Conservation (phyloP, 2,888 invertebrate genomes). For the Argyresthia goedartella region DNA sequence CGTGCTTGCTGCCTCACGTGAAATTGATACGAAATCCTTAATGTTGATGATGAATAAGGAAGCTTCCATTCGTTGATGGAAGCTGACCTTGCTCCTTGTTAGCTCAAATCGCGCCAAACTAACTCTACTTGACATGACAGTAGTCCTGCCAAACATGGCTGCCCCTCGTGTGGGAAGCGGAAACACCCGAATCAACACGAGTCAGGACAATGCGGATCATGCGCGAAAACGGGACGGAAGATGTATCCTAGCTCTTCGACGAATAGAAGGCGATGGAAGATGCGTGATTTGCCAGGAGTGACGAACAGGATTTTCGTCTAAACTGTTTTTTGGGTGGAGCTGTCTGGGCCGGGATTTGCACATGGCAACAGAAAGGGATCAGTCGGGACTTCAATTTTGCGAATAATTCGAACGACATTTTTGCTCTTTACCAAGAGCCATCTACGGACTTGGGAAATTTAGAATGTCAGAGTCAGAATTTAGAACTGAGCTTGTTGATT, state of each 20-base stretch:
- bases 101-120: conserved; percentile 64
- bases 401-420: conserved; percentile 68
- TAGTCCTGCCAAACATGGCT: conserved; percentile 70
- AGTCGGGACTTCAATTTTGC: conserved; percentile 56
- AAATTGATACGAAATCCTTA: no score
- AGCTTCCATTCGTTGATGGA: conserved; percentile 14
- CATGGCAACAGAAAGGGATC: conserved; percentile 67
- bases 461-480: no score
- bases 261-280: conserved; percentile 50
- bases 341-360: conserved; percentile 64
- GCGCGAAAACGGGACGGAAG: conserved; percentile 58
- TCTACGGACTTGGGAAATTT: conserved; percentile 15
- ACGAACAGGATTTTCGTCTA: conserved; percentile 53
- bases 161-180: conserved; percentile 64
- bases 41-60: not conserved
- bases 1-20: no score
- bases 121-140: conserved; percentile 64
- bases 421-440: conserved; percentile 47
- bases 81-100: conserved; percentile 50
- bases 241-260: conserved; percentile 44
- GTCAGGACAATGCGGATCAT: conserved; percentile 40
- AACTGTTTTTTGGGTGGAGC: conserved; percentile 69
- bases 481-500: no score
- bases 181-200: conserved; percentile 65
- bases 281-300: conserved; percentile 47